Conservation (phyloP, 2,797 vertebrate species). For the Lepus townsendii region DNA sequence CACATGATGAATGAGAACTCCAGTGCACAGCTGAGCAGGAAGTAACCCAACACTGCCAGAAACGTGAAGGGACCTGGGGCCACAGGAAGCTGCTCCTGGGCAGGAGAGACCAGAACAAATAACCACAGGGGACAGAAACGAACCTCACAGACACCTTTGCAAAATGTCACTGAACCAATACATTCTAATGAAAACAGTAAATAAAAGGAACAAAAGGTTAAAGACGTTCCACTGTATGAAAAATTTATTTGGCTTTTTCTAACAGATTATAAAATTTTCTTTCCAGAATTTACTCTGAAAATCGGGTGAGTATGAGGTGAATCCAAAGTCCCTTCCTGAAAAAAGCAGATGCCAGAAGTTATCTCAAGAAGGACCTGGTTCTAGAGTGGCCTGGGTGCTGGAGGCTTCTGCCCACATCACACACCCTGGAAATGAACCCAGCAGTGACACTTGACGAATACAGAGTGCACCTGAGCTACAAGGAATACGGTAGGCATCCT, state of each 20-base stretch:
- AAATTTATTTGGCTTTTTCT: constrained; percentile 18
- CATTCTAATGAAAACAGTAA: not conserved
- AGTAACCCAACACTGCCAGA: too few relatives aligned
- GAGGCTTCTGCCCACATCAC: too few relatives aligned
- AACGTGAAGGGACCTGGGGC: rapidly evolving
- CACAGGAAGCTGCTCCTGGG: rapidly evolving
- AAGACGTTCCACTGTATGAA: not conserved
- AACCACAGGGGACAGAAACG: not conserved
- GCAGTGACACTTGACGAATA: not conserved
- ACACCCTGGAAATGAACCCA: rapidly evolving
- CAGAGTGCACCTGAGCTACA: not conserved
- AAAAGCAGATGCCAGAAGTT: not conserved
- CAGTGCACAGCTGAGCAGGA: too few relatives aligned
- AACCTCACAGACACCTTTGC: not conserved
- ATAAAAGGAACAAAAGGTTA: not conserved
- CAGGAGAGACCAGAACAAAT: too few relatives aligned
- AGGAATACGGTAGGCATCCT: not conserved
- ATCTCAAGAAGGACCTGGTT: not conserved
- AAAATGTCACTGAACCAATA: not conserved
- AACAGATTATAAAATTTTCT: constrained; percentile 30
- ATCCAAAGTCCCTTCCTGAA: not conserved
- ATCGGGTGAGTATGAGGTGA: not conserved
- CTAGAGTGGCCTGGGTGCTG: rapidly evolving
- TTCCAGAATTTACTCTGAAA: not conserved
- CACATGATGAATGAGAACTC: not conserved